A percentile compares a stretch with the other conserved stretches of the same genome.
Evolutionary conservation across 2,797 vertebrate species (phyloP).

Genomic region (Tauraco hartlaubi): DNA sequence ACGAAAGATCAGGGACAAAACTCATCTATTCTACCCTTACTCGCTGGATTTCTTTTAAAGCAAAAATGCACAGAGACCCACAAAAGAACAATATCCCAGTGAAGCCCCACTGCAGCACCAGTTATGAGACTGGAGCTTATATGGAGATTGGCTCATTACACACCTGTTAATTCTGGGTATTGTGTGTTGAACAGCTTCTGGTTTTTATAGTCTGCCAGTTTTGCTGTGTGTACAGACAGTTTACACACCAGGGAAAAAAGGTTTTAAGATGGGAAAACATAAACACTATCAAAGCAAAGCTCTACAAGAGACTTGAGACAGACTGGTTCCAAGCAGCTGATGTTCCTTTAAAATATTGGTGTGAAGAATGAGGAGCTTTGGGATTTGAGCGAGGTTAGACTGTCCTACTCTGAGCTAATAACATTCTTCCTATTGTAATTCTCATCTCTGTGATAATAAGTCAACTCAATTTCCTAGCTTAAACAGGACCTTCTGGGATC

Average conservation of each 20-base stretch:
- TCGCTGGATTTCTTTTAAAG: not conserved
- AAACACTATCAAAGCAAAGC: not conserved
- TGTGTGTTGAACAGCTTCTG: not conserved
- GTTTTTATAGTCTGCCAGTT: not conserved
- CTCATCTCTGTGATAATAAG: not conserved
- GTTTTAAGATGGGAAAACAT: not conserved
- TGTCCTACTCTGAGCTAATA: not conserved
- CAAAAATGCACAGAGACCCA: not conserved
- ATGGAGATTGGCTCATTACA: not conserved
- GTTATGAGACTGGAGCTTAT: not conserved
- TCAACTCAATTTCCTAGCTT: not conserved
- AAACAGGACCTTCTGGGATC: not conserved
- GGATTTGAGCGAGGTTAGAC: not conserved
- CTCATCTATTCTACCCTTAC: not conserved
- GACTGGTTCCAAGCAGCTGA: not conserved
- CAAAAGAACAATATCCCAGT: not conserved
- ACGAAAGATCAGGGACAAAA: not conserved
- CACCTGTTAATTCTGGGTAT: not conserved
- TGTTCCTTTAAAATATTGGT: not conserved
- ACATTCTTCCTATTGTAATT: not conserved
- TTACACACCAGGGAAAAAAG: not conserved
- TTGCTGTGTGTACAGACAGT: not conserved
- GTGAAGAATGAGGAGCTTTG: not conserved
- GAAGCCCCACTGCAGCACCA: not conserved
- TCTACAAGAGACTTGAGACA: not conserved